A percentile compares a stretch with the other conserved stretches of the same genome.
Evolutionary conservation across 2,797 vertebrate genomes (phyloP).

Genomic region (Todus mexicanus): DNA sequence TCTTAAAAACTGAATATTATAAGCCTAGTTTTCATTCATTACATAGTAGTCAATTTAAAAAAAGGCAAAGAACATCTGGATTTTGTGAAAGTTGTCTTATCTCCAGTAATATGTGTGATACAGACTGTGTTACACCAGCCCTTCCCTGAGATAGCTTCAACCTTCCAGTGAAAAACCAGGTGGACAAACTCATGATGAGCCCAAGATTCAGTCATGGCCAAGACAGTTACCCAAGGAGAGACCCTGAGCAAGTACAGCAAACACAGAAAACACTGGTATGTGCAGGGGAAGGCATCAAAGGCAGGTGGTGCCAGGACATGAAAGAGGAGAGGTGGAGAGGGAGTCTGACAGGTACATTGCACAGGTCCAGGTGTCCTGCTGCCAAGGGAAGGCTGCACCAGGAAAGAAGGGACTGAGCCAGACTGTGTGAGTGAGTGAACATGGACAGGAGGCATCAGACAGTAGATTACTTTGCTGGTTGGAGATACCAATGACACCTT

Average conservation of each 20-base stretch:
- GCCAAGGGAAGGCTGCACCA: background rate
- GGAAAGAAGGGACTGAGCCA: background rate
- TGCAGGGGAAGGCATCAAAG: background rate
- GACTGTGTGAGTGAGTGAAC: too few species aligned
- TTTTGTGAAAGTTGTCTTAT: background rate
- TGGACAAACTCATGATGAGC: background rate
- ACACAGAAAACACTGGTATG: background rate
- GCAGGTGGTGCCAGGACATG: background rate
- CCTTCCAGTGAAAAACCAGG: background rate
- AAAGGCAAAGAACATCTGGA: background rate
- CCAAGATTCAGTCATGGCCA: background rate
- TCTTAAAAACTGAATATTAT: background rate
- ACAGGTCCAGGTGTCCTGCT: background rate
- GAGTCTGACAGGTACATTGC: background rate
- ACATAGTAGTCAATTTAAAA: background rate
- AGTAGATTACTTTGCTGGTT: background rate
- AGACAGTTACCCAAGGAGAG: background rate
- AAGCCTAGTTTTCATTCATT: background rate
- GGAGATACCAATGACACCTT: background rate
- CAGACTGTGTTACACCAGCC: background rate
- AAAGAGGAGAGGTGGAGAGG: accelerated
- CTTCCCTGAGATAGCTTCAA: background rate
- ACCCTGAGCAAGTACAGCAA: background rate
- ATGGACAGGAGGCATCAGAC: accelerated
- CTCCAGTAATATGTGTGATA: background rate